phyloP scores from a whole-genome alignment of 53 echinoderm and acorn worm genomes.

The Paracentrotus lividus region DNA sequence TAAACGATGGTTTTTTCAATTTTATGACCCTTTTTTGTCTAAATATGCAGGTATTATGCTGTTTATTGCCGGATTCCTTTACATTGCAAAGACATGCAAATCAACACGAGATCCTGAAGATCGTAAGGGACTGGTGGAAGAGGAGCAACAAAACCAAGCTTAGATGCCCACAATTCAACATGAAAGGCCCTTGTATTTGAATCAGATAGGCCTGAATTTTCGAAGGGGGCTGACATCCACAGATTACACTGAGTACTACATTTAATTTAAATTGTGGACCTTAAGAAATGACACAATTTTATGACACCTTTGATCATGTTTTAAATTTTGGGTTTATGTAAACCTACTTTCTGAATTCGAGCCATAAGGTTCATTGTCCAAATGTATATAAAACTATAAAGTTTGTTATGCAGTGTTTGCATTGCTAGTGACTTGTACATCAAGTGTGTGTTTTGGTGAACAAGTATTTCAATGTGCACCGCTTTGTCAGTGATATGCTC shows the following conservation, averaged over 20 bases:
- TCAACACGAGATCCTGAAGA: slow-evolving; percentile 56
- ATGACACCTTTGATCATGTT: too few species aligned
- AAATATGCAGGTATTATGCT: slow-evolving; percentile 65
- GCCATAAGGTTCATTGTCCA: background rate
- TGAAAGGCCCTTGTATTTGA: too few species aligned
- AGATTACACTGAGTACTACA: too few species aligned
- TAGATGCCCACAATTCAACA: too few species aligned
- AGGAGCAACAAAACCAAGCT: slow-evolving; percentile 60
- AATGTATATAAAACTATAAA: too few species aligned
- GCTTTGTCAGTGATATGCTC: background rate
- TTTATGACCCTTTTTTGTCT: background rate
- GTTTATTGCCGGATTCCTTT: slow-evolving; percentile 57
- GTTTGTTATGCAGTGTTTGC: background rate
- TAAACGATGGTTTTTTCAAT: background rate
- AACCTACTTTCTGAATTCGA: too few species aligned
- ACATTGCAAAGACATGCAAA: slow-evolving; percentile 61
- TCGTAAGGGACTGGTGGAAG: slow-evolving; percentile 62
- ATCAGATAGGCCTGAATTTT: too few species aligned
- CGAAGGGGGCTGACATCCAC: too few species aligned
- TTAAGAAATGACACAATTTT: too few species aligned
- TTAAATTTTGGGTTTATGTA: too few species aligned
- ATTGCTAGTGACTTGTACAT: slow-evolving; percentile 39
- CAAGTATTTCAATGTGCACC: background rate
- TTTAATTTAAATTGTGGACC: too few species aligned
- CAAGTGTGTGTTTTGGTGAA: background rate